A percentile compares a stretch with the other conserved stretches of the same genome.
These are phyloP conservation scores for Pempheris klunzingeri DNA, from an alignment of 2,797 vertebrate species.

Conservation along the genomic window DNA sequence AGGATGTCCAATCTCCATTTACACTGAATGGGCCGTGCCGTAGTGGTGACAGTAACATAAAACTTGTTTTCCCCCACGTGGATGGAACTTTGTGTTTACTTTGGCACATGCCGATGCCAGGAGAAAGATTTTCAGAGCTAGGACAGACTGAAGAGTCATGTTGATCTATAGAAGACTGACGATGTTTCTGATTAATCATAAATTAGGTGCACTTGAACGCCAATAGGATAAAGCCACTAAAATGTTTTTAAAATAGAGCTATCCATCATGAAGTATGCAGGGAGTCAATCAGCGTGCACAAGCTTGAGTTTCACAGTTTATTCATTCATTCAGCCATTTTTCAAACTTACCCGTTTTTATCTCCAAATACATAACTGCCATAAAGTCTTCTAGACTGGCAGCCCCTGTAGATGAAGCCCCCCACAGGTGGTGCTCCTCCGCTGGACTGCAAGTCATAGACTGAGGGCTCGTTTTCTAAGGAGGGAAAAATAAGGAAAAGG, in stretches of 20 bases:
- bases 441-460: constrained; percentile 95
- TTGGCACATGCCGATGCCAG: constrained; percentile 58
- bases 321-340: neutral
- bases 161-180: constrained; percentile 20
- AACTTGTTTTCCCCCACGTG: constrained; percentile 60
- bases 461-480: constrained; percentile 94
- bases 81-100: constrained; percentile 64
- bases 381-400: constrained; percentile 97
- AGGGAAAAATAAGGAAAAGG: constrained; percentile 42
- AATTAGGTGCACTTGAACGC: constrained; percentile 19
- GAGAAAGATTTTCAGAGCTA: constrained; percentile 54
- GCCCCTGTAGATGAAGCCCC: constrained; percentile 97
- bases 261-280: neutral
- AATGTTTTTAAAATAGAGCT: constrained; percentile 6
- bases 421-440: constrained; percentile 91
- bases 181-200: constrained; percentile 24
- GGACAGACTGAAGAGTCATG: constrained; percentile 31
- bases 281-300: constrained; percentile 10
- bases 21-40: constrained; percentile 58
- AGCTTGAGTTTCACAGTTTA: constrained; percentile 2
- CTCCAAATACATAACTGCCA: constrained; percentile 96
- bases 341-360: constrained; percentile 92
- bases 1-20: constrained; percentile 76
- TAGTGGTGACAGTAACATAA: constrained; percentile 67
- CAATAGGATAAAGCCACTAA: constrained; percentile 10